Conservation (phyloP, 2,113 vertebrate species). For the Albula glossodonta region DNA sequence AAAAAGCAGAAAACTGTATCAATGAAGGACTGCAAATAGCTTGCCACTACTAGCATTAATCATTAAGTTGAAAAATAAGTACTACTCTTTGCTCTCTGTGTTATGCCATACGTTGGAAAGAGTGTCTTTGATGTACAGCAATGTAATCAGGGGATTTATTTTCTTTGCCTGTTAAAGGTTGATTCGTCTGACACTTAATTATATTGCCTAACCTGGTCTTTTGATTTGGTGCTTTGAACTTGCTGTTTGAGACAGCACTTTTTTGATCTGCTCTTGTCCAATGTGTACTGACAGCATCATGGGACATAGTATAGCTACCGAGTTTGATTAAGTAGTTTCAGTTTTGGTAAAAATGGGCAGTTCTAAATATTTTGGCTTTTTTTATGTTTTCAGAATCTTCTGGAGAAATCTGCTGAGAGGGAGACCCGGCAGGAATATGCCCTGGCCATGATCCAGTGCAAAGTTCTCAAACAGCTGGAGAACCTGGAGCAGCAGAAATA, state of each 20-base stretch:
- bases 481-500: slow-evolving; percentile 98
- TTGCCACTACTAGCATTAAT: background rate
- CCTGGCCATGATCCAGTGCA: slow-evolving; percentile 98
- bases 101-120: background rate
- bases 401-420: slow-evolving; percentile 92
- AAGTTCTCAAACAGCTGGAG: slow-evolving; percentile 96
- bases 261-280: background rate
- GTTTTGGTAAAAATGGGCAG: background rate
- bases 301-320: background rate
- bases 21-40: background rate
- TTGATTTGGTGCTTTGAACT: background rate
- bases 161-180: background rate
- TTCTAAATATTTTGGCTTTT: background rate
- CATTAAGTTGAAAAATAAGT: background rate
- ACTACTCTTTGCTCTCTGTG: background rate
- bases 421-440: slow-evolving; percentile 97
- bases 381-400: slow-evolving; percentile 81
- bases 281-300: background rate
- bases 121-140: background rate
- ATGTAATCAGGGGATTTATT: background rate
- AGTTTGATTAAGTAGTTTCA: background rate
- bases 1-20: background rate
- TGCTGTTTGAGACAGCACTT: background rate
- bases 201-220: background rate
- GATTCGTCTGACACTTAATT: background rate